Percentiles rank a stretch among this genome's conserved stretches.
Evolutionary conservation across 1,140 invertebrate species (phyloP).

Genomic region (Pomacea maculata): DNA sequence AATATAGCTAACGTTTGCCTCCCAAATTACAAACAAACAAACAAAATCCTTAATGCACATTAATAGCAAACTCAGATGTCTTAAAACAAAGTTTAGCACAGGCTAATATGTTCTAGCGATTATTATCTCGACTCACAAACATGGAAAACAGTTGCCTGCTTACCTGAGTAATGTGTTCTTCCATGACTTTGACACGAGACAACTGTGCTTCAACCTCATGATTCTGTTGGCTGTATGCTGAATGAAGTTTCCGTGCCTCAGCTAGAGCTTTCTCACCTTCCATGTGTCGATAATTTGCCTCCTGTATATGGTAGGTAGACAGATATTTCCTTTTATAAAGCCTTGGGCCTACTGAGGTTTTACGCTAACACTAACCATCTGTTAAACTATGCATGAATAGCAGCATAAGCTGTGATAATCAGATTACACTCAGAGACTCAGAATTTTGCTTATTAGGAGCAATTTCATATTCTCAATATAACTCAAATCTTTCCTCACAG

Average conservation of each 20-base stretch:
- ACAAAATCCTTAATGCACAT: not conserved
- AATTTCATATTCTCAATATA: too few relatives aligned
- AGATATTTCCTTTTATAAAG: not conserved
- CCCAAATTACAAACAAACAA: too few relatives aligned
- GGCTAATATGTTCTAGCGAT: not conserved
- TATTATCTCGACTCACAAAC: too few relatives aligned
- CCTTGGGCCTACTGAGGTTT: too few relatives aligned
- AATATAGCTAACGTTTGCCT: too few relatives aligned
- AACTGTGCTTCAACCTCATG: conserved; percentile 48
- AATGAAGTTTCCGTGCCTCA: conserved; percentile 45
- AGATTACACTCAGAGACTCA: too few relatives aligned
- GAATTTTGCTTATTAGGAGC: too few relatives aligned
- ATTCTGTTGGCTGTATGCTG: conserved; percentile 46
- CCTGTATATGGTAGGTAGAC: conserved; percentile 27
- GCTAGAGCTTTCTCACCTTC: conserved; percentile 48
- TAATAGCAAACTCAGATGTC: not conserved
- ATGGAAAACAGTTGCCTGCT: not conserved
- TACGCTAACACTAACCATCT: not conserved
- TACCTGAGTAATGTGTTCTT: conserved; percentile 60
- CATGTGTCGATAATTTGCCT: conserved; percentile 41
- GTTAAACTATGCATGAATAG: not conserved
- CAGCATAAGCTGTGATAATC: too few relatives aligned
- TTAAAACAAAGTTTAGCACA: not conserved
- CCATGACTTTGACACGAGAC: conserved; percentile 47
- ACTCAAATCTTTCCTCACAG: too few relatives aligned